Conservation (phyloP, 2,113 vertebrate species). For the Irena cyanogastra region DNA sequence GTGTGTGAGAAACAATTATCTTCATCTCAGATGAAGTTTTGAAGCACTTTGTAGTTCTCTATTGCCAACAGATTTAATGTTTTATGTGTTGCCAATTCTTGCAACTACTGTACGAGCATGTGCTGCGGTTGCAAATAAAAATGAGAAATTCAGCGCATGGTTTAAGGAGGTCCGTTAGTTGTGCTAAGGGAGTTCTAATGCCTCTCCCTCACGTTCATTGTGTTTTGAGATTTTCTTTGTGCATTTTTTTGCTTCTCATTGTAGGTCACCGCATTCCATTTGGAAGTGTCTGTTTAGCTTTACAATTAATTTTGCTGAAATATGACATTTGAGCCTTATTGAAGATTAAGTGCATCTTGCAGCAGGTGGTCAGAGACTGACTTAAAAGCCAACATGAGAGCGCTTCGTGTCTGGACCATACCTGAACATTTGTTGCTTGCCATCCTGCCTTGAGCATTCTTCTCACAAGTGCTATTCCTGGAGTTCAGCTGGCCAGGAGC, state of each 20-base stretch:
- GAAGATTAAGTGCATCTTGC: slow-evolving; percentile 75
- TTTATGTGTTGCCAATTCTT: slow-evolving; percentile 83
- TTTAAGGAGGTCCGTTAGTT: slow-evolving; percentile 68
- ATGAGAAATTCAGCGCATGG: slow-evolving; percentile 36
- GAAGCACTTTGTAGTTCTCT: slow-evolving; percentile 96
- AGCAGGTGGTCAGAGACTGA: slow-evolving; percentile 72
- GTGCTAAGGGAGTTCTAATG: slow-evolving; percentile 49
- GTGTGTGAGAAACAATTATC: slow-evolving; percentile 71
- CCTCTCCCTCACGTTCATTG: slow-evolving; percentile 56
- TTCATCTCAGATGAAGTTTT: slow-evolving; percentile 77
- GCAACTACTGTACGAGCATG: slow-evolving; percentile 60
- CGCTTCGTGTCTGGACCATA: slow-evolving; percentile 55
- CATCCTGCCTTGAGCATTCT: slow-evolving; percentile 64
- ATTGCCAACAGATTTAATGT: slow-evolving; percentile 86
- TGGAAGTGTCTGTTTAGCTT: slow-evolving; percentile 78
- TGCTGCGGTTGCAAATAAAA: slow-evolving; percentile 70
- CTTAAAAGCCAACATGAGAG: slow-evolving; percentile 11
- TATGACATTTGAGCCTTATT: slow-evolving; percentile 75
- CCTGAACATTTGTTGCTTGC: slow-evolving; percentile 40
- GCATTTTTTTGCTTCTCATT: slow-evolving; percentile 72
- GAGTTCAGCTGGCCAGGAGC: slow-evolving; percentile 31
- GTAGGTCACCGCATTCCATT: slow-evolving; percentile 72
- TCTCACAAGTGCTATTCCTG: slow-evolving; percentile 70
- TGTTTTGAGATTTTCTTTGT: slow-evolving; percentile 61
- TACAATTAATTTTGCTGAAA: slow-evolving; percentile 70